A percentile compares a stretch with the other conserved stretches of the same genome.
Evolutionary conservation across 2,113 vertebrate species (phyloP).

Genomic region (Otocyon megalotis): DNA sequence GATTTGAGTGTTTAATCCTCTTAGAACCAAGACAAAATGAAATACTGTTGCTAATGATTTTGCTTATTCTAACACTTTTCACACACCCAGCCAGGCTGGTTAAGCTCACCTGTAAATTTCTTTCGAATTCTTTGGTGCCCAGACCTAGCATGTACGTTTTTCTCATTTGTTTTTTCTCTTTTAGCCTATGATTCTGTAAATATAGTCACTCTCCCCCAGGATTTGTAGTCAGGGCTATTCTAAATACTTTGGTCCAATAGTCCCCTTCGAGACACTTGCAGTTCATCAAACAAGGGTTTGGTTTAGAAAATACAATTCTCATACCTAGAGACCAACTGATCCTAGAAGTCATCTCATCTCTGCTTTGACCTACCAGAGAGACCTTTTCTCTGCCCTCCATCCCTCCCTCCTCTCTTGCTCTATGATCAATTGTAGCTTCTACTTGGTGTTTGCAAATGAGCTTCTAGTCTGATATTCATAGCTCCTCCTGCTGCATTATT

Average conservation of each 20-base stretch:
- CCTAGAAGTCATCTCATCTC: background rate
- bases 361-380: background rate
- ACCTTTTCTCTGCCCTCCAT: background rate
- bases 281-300: background rate
- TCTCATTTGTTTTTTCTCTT: background rate
- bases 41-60: background rate
- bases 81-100: background rate
- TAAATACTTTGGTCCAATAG: background rate
- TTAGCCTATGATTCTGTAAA: background rate
- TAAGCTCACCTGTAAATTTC: background rate
- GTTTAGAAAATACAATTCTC: background rate
- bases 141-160: background rate
- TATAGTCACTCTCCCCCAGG: background rate
- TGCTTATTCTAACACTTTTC: background rate
- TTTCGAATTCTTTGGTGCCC: background rate
- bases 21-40: background rate
- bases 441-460: background rate
- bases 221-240: background rate
- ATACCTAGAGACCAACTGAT: background rate
- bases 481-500: constrained; percentile 27
- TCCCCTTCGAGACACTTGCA: background rate
- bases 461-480: constrained; percentile 16
- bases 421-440: background rate
- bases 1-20: background rate
- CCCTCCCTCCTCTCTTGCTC: background rate